Base-by-base conservation (phyloP, 2,113 vertebrate species). In the Anguilla japonica region DNA sequence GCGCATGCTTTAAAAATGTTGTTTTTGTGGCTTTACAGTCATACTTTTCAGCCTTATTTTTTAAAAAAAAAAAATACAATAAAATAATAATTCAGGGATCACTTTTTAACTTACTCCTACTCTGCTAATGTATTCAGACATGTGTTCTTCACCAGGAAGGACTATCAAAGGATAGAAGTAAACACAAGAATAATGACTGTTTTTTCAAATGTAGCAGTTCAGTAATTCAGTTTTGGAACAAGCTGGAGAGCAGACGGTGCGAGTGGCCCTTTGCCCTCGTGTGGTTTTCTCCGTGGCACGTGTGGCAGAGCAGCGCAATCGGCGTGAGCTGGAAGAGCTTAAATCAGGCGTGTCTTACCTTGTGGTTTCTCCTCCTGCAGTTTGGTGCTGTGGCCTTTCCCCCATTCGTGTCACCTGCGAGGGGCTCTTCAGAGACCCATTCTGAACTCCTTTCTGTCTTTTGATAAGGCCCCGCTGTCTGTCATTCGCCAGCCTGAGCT, bases 281-380 rank as follows among this genome's bases (percentile, higher is more conserved):
- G 40, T 46, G 63, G 40, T 41, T 67, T 14, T 63, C 26, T 9
- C 40, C 8, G 20, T 20, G 13, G 57, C 34, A 34, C 26, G 22
- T 84, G 41, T 41, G 79, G 41, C 20, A 34, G 4, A 22, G 39
- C n/a, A 20, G 2, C 41, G 34, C 18, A 56, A 43, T 63, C 13
- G 84, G 71, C 34, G 79, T 41, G 0, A 34, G 11, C 71, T 75
- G 71, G 71, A 13, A 39, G 41, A 20, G 79, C 60, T 84, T 80
- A 34, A 86, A 85, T 83, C 41, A n/a, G 75, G 39, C 6, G 79
- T 11, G 79, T 89, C 94, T 93, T 95, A 95, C 95, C 94, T 94
- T 88, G n/a, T 85, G 50, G 41, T 85, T 88, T 43, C 71, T 40
- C 83, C 43, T 91, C 85, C 87, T 84, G 86, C 85, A 56, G 81